Evolutionary conservation across 2,888 invertebrate species (phyloP), one percentile per base, ranked within the genome.

Genomic region (Ramazzottius varieornatus): DNA sequence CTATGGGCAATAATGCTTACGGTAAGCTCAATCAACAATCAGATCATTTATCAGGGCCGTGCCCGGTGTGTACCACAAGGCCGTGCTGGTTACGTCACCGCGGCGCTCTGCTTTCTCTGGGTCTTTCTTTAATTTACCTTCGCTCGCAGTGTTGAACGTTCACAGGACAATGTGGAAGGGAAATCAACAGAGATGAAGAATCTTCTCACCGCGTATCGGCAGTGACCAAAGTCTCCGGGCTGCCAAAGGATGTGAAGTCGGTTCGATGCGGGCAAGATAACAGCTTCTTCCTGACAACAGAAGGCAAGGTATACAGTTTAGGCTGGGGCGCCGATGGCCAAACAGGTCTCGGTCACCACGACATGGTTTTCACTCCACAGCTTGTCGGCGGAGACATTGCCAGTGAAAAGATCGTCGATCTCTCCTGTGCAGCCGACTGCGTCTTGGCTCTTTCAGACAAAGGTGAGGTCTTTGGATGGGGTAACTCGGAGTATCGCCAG

Each of bases 271-370:
- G 93, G 0, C 91, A 90, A 75, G 93, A 94, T 79, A 90, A 92
- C 73, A 86, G 84, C 81, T 74, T 89, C 70, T 83, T 89, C 70
- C 72, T 93, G 68, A 87, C 86, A 68, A 82, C 83, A 71, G 78
- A 81, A 32, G 93, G 94, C 0, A 80, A 82, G 70, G 85, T 94
- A 1, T 91, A 82, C 73, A 81, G 86, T 0, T 93, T 89, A 76
- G 94, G 96, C 0, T 88, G 90, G 84, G 88, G 92, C 33, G 86
- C 89, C 0, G 93, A 94, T 76, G 96, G 96, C 0, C 94, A 94
- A 78, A 89, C 90, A 0, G 93, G 77, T 75, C 66, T 24, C 32
- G 75, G 74, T 1, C 72, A 73, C 65, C 77, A 73, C 67, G 69
- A 73, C 32, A 69, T 68, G 40, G 68, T 70, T 1, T 70, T 70